A percentile compares a stretch with the other conserved stretches of the same genome.
These are phyloP conservation scores for Numida meleagris DNA, from an alignment of 2,113 vertebrate genomes.

Conservation along the genomic window DNA sequence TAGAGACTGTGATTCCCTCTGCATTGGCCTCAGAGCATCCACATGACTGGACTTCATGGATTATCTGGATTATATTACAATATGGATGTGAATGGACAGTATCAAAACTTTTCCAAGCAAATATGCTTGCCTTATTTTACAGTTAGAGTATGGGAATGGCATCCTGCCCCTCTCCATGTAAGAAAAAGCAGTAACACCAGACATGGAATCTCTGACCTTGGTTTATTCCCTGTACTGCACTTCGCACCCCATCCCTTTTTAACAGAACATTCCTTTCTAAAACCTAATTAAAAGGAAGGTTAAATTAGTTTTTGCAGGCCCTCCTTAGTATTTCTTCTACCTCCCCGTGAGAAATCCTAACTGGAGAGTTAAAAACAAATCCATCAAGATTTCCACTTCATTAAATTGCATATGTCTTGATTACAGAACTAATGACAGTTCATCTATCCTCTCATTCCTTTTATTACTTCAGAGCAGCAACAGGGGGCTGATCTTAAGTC, in stretches of 20 bases:
- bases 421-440: background rate
- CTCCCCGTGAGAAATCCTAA: background rate
- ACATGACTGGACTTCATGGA: background rate
- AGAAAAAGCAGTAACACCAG: background rate
- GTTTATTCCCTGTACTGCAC: background rate
- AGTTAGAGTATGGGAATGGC: background rate
- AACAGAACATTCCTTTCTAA: background rate
- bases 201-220: background rate
- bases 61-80: background rate
- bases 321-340: background rate
- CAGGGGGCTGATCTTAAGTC: background rate
- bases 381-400: background rate
- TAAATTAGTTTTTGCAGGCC: background rate
- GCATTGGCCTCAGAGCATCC: background rate
- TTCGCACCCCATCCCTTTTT: background rate
- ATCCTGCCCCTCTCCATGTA: background rate
- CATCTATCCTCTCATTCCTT: background rate
- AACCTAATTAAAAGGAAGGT: background rate
- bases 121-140: conserved; percentile 1
- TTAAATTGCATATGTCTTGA: background rate
- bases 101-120: conserved; percentile 27
- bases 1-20: conserved; percentile 13
- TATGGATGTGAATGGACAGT: background rate
- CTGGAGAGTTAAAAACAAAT: background rate
- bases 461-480: background rate